These are phyloP conservation scores for Picus viridis DNA, from an alignment of 2,797 vertebrate genomes.

Conservation along the genomic window DNA sequence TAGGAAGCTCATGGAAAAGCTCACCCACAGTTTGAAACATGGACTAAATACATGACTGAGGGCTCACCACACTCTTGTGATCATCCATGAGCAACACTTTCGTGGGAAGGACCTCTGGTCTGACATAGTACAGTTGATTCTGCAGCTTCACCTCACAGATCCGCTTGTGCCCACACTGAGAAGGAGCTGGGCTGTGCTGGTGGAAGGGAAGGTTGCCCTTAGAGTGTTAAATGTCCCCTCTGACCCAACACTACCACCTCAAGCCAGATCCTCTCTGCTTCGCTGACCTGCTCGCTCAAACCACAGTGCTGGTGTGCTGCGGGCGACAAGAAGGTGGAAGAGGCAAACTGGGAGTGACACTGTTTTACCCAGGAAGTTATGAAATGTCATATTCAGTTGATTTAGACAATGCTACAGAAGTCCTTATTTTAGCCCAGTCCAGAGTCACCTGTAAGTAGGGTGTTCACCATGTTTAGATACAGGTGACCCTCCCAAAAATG, in stretches of 20 bases:
- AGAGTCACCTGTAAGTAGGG: neutral
- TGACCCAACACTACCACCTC: neutral
- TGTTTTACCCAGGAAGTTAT: neutral
- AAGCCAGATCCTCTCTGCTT: neutral
- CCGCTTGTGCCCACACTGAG: neutral
- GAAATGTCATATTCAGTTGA: neutral
- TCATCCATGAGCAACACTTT: neutral
- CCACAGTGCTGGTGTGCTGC: neutral
- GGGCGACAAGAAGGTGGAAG: neutral
- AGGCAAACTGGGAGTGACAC: neutral
- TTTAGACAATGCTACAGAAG: neutral
- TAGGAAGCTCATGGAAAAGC: neutral
- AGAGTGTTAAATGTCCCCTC: neutral
- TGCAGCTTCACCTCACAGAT: neutral
- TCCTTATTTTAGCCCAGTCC: neutral
- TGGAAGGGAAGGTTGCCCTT: neutral
- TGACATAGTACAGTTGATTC: fast-evolving
- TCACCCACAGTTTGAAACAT: fast-evolving
- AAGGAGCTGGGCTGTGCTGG: neutral
- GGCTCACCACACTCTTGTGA: neutral
- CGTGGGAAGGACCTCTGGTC: neutral
- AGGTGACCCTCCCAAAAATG: neutral
- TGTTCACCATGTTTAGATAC: neutral
- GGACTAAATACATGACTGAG: neutral
- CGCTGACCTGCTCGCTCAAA: neutral